phyloP scores from a whole-genome alignment of 2,797 vertebrate species.

The Ataeniobius toweri region DNA sequence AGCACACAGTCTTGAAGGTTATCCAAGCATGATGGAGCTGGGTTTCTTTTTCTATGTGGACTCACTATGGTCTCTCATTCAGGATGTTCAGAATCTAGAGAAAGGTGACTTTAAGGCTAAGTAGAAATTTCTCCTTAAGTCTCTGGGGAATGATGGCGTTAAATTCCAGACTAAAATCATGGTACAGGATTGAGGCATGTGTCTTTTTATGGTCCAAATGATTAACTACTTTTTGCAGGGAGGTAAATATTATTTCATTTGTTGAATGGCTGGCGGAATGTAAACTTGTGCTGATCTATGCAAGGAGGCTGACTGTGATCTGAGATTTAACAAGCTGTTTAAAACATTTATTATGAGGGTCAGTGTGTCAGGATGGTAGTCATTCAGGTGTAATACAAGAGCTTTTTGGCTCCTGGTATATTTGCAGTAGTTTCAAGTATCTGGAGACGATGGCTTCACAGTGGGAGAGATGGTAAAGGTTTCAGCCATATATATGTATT shows the following conservation, averaged over 20 bases:
- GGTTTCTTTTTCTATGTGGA: background rate
- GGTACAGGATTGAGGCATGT: background rate
- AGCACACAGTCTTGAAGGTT: background rate
- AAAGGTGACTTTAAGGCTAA: background rate
- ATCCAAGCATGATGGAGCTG: background rate
- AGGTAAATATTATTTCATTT: background rate
- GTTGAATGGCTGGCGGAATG: background rate
- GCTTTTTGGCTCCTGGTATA: background rate
- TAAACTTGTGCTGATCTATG: background rate
- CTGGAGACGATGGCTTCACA: background rate
- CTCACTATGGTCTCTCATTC: background rate
- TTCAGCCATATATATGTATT: background rate
- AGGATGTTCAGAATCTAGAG: background rate
- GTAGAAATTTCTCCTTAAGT: background rate
- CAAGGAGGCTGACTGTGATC: background rate
- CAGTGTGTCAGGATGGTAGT: background rate
- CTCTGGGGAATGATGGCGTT: background rate
- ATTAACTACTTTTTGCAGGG: background rate
- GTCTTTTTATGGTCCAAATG: background rate
- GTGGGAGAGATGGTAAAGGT: background rate
- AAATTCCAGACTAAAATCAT: background rate
- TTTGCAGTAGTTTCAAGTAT: background rate
- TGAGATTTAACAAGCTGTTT: background rate
- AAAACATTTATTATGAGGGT: background rate
- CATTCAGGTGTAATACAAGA: background rate